phyloP scores from a whole-genome alignment of 2,797 vertebrate genomes.

The Anomalospiza imberbis region DNA sequence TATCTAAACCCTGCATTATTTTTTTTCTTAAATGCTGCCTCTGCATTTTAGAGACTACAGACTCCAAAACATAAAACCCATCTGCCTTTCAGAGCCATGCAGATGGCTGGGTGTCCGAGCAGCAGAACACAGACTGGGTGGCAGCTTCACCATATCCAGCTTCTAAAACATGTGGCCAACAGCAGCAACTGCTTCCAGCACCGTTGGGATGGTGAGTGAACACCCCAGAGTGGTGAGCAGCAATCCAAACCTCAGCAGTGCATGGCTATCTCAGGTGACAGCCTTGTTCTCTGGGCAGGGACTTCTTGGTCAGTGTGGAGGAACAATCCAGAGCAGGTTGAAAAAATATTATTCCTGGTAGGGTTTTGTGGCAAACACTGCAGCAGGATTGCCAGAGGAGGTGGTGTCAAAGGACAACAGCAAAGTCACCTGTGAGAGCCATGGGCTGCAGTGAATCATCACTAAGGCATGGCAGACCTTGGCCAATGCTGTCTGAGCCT shows the following conservation, averaged over 20 bases:
- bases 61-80: neutral
- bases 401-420: neutral
- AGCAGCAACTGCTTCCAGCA: neutral
- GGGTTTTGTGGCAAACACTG: neutral
- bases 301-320: neutral
- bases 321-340: neutral
- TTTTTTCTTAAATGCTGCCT: neutral
- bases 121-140: neutral
- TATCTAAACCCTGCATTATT: neutral
- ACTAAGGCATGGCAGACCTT: neutral
- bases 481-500: rapidly evolving
- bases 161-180: neutral
- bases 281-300: rapidly evolving
- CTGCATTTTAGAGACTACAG: neutral
- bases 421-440: neutral
- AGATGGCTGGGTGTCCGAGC: rapidly evolving
- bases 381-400: neutral
- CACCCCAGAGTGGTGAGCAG: rapidly evolving
- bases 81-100: rapidly evolving
- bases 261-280: neutral
- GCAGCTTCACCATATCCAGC: neutral
- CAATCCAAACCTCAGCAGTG: neutral
- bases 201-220: rapidly evolving
- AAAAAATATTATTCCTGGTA: no score
- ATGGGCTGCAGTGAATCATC: rapidly evolving